Base-by-base conservation (phyloP, 2,888 invertebrate species). In the Homarus gammarus region DNA sequence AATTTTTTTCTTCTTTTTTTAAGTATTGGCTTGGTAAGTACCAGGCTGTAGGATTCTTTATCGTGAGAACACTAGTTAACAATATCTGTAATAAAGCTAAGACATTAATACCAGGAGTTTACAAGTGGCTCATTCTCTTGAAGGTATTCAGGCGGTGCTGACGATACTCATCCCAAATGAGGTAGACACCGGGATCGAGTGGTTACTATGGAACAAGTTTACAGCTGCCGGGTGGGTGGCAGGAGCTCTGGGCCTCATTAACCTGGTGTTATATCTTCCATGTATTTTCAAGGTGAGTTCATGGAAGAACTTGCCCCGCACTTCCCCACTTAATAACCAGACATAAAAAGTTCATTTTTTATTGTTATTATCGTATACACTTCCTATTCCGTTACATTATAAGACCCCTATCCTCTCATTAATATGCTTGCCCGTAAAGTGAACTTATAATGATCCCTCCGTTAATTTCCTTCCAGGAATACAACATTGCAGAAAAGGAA, bases 141-240 rank as follows among this genome's bases (percentile, higher is more conserved):
- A 92, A 94, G 97, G 96, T 68, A 94, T 97, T 88, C 97, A 98
- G 94, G 96, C 97, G 0, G 95, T 96, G 1, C 96, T 97, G 0
- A 97, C 97, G 15, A 97, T 97, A 3, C 94, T 97, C 49, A 97
- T 97, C 0, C 95, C 96, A 78, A 94, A 95, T 31, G 97, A 96
- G 0, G 94, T 94, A 33, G 77, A 85, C 15, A 70, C 77, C 2
- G 82, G 81, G 8, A 56, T 56, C 36, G 64, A 33, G 15, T 94
- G 93, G 81, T 93, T 97, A 75, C 95, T 96, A 70, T 94, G 97
- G 73, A 96, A 97, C 94, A 97, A 97, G 97, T 97, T 96, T 94
- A 97, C 97, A 0, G 97, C 97, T 12, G 95, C 96, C 2, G 97
- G 97, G 3, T 97, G 97, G 97, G 96, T 97, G 92, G 97, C 97